A percentile compares a stretch with the other conserved stretches of the same genome.
These are phyloP conservation scores for Eupelmus urozonus DNA, from an alignment of 2,888 invertebrate species.

Conservation along the genomic window DNA sequence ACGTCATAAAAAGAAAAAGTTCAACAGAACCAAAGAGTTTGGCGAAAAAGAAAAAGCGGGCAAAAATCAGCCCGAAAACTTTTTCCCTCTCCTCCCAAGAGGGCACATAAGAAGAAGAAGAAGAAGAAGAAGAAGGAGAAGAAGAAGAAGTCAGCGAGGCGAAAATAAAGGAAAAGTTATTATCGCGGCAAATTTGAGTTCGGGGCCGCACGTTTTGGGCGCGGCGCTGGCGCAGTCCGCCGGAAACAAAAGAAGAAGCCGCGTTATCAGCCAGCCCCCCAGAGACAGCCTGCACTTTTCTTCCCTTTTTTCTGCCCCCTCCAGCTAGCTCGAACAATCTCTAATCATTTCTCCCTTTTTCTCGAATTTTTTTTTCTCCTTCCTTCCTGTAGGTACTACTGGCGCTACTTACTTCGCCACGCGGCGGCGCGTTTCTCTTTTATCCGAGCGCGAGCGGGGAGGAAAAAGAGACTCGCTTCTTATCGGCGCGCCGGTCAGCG, in stretches of 20 bases:
- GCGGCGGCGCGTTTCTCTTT: slow-evolving; percentile 15
- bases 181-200: slow-evolving; percentile 62
- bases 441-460: slow-evolving; percentile 1
- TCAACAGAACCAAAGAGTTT: too few relatives aligned
- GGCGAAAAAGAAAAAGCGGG: not conserved
- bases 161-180: slow-evolving; percentile 61
- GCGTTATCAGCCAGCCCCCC: slow-evolving; percentile 49
- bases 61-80: slow-evolving; percentile 27
- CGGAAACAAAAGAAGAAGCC: slow-evolving; percentile 56
- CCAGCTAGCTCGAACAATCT: slow-evolving; percentile 44
- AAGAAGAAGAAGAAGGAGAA: not conserved
- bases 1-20: not conserved
- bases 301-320: slow-evolving; percentile 45
- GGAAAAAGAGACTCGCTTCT: slow-evolving; percentile 7
- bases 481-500: slow-evolving; percentile 62
- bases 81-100: slow-evolving; percentile 8
- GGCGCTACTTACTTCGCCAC: slow-evolving; percentile 51
- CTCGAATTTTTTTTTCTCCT: not conserved
- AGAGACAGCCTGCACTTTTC: not conserved
- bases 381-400: not conserved
- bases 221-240: slow-evolving; percentile 13
- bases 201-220: slow-evolving; percentile 36
- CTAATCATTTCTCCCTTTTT: slow-evolving; percentile 40
- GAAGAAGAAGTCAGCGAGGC: slow-evolving; percentile 40
- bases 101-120: not conserved